A percentile compares a stretch with the other conserved stretches of the same genome.
phyloP scores from a whole-genome alignment of 2,113 vertebrate species.

The Corythornis vintsioides region DNA sequence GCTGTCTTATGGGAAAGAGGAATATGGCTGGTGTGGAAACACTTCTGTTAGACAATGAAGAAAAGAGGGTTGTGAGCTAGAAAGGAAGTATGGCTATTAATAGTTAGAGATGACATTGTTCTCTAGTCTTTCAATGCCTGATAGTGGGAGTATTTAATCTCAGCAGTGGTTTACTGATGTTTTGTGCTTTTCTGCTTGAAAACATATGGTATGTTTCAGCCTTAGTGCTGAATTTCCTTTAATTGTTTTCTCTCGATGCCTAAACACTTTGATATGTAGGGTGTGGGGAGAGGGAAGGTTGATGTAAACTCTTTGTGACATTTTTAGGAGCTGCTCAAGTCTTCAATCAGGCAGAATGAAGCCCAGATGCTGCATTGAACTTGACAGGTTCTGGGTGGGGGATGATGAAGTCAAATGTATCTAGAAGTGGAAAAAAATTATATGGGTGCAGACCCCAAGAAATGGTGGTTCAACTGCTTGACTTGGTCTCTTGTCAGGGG shows the following conservation, averaged over 20 bases:
- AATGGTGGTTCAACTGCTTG: background rate
- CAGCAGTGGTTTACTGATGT: slow-evolving; percentile 25
- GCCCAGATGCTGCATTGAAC: background rate
- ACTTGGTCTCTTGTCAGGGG: background rate
- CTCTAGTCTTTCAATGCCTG: slow-evolving; percentile 46
- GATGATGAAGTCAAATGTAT: background rate
- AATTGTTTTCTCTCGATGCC: slow-evolving; percentile 58
- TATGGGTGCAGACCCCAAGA: background rate
- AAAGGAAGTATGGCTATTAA: slow-evolving; percentile 62
- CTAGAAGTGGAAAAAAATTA: background rate
- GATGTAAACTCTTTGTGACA: slow-evolving; percentile 36
- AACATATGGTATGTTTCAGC: slow-evolving; percentile 24
- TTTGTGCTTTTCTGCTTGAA: slow-evolving; percentile 61
- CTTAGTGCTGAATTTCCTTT: slow-evolving; percentile 55
- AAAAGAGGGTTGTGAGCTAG: slow-evolving; percentile 26
- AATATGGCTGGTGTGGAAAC: slow-evolving; percentile 14
- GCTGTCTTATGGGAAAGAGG: background rate
- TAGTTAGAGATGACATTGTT: slow-evolving; percentile 60
- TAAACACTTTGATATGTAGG: slow-evolving; percentile 63
- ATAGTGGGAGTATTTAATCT: slow-evolving; percentile 62
- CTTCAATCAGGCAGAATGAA: background rate
- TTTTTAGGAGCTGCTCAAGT: slow-evolving; percentile 28
- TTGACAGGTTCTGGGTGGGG: background rate
- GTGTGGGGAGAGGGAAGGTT: slow-evolving; percentile 42
- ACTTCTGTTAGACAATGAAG: slow-evolving; percentile 18